Conservation (phyloP, 2,113 vertebrate genomes). For the Brienomyrus brachyistius region DNA sequence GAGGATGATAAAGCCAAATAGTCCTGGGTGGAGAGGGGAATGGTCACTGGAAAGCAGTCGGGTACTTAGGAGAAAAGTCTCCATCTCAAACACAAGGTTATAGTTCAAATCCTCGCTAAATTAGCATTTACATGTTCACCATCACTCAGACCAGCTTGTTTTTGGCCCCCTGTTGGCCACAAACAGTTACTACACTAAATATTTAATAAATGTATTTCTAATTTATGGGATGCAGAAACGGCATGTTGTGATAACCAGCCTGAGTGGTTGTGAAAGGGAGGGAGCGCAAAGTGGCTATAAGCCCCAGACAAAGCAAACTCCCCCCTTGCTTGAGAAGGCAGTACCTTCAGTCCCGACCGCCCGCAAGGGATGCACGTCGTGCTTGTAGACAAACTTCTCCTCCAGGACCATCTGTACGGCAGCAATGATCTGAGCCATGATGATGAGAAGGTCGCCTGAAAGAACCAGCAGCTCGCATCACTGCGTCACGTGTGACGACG, state of each 20-base stretch:
- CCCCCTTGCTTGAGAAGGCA: not conserved
- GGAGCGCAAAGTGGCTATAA: not conserved
- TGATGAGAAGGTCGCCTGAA: slow-evolving; percentile 82
- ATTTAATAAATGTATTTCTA: not conserved
- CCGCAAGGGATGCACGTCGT: slow-evolving; percentile 79
- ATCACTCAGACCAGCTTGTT: not conserved
- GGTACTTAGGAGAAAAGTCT: not conserved
- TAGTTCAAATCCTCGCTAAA: not conserved
- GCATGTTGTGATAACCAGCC: not conserved
- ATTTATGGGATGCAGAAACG: not conserved
- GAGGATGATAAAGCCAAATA: slow-evolving; percentile 83
- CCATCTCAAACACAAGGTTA: not conserved
- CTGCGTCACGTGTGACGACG: no score
- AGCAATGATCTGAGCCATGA: slow-evolving; percentile 83
- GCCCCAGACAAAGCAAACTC: not conserved
- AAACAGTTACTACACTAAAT: not conserved
- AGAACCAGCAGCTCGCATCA: no score
- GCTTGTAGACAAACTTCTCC: slow-evolving; percentile 87
- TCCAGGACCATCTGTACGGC: slow-evolving; percentile 93
- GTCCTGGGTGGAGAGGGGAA: slow-evolving; percentile 54
- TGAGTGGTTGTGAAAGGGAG: no score
- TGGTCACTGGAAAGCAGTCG: not conserved
- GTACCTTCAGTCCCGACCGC: slow-evolving; percentile 87
- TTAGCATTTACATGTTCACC: not conserved
- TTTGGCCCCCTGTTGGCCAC: not conserved